Conservation (phyloP, 2,113 vertebrate genomes). For the Phalacrocorax brasilianus region DNA sequence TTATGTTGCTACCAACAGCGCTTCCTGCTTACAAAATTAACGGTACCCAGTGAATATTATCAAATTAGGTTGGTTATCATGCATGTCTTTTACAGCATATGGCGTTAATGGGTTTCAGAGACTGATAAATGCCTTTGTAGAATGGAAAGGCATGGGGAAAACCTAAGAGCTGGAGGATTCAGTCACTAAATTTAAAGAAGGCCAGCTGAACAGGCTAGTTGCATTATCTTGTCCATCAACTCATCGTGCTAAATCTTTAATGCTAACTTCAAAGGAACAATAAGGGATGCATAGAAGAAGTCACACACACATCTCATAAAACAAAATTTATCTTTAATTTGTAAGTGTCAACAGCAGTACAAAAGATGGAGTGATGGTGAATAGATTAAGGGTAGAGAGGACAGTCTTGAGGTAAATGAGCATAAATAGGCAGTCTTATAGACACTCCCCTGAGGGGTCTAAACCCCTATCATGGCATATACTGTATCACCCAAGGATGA, state of each 20-base stretch:
- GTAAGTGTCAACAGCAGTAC: constrained; percentile 99
- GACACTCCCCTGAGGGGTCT: constrained; percentile 80
- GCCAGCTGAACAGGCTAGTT: not conserved
- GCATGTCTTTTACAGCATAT: not conserved
- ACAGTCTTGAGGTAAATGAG: constrained; percentile 99
- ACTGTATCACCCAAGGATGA: constrained; percentile 86
- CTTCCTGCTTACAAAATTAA: not conserved
- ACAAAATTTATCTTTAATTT: constrained; percentile 99
- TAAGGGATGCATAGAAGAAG: constrained; percentile 61
- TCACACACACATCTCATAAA: constrained; percentile 83
- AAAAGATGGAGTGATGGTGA: constrained; percentile 99
- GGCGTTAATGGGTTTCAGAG: not conserved
- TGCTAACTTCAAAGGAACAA: not conserved
- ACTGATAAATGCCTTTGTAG: not conserved
- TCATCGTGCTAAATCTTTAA: not conserved
- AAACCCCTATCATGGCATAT: constrained; percentile 84
- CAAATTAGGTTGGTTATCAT: not conserved
- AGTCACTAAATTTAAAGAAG: not conserved
- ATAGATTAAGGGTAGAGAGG: constrained; percentile 96
- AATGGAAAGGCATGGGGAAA: not conserved
- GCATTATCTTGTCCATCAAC: not conserved
- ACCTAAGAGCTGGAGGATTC: not conserved
- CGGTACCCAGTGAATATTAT: not conserved
- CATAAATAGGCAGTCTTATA: constrained; percentile 94
- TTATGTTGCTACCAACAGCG: constrained; percentile 9